Base-by-base conservation (phyloP, 2,888 invertebrate species). In the Gibbula magus region DNA sequence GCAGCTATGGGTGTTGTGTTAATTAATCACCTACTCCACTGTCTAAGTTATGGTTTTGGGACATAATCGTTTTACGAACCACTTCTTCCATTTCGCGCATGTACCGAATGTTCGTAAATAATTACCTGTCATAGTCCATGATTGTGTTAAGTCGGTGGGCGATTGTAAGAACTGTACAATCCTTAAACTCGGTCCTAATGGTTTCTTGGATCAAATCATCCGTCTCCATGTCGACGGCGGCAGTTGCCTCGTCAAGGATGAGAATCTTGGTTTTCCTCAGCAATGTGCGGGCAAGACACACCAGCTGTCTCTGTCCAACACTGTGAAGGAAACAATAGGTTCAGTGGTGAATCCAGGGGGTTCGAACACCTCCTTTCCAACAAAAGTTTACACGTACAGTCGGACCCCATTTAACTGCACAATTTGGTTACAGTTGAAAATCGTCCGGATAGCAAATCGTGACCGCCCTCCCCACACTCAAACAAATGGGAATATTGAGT, bases 191-290 rank as follows among this genome's bases (percentile, higher is more conserved):
- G 8, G 53, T 75, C 8, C 75, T 18, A 7, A 75, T 54, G 4
- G 75, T 75, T 53, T 75, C 29, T 32, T 75, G 75, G 32, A 75
- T 75, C 54, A 75, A 53, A 20, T 53, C 54, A 56, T 75, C 75
- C 3, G 75, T 75, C 22, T 53, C 54, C 35, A 75, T 35, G 53
- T 75, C 75, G 8, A 75, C 75, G 13, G 75, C 75, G 16, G 75
- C 75, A 8, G 75, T 75, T 18, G 75, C 75, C 32, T 75, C 75
- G n/a, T 75, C 75, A 1, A 75, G 94, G 84, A 98, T 96, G 35
- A 99, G 94, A 82, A 98, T 61, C 61, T 61, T 61, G 1, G 61
- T 61, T 29, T 61, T 61, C 61, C 61, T 25, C 61, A 61, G 25
- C 10, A 61, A 25, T 18, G 61, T 61, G 5, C 61, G 25, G 10